Conservation (phyloP, 2,888 invertebrate genomes). For the Drosophila falleni region DNA sequence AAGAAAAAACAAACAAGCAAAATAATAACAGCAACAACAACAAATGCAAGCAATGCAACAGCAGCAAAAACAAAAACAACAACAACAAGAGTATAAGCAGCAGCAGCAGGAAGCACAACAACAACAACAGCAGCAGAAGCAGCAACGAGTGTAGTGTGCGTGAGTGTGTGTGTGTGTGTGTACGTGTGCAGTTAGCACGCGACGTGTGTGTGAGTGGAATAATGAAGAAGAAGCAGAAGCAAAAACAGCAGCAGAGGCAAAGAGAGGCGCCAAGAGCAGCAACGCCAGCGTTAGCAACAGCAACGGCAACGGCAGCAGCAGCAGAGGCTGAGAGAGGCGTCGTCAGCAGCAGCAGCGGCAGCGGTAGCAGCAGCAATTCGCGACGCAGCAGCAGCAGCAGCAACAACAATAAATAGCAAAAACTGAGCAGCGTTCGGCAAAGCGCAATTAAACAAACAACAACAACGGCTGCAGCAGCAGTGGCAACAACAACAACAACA, state of each 20-base stretch:
- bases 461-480: conserved; percentile 24
- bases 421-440: conserved; percentile 79
- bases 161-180: conserved; percentile 42
- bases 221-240: conserved; percentile 79
- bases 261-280: conserved; percentile 31
- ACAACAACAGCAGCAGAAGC: conserved; percentile 37
- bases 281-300: conserved; percentile 46
- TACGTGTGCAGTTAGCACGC: conserved; percentile 64
- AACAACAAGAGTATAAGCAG: conserved; percentile 13
- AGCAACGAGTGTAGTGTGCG: conserved; percentile 61
- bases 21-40: conserved; percentile 8
- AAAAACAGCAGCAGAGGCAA: conserved; percentile 62
- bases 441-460: conserved; percentile 61
- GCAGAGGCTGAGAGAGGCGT: conserved; percentile 48
- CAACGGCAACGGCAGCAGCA: conserved; percentile 15
- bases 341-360: conserved; percentile 44
- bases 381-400: conserved; percentile 71
- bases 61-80: conserved; percentile 15
- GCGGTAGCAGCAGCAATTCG: conserved; percentile 61
- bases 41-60: conserved; percentile 22
- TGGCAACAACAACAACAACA: conserved; percentile 19
- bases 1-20: background rate
- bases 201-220: conserved; percentile 71
- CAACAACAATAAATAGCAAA: conserved; percentile 76
- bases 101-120: conserved; percentile 30